Conservation (phyloP, 1,140 invertebrate species). For the Heliconius nattereri region DNA sequence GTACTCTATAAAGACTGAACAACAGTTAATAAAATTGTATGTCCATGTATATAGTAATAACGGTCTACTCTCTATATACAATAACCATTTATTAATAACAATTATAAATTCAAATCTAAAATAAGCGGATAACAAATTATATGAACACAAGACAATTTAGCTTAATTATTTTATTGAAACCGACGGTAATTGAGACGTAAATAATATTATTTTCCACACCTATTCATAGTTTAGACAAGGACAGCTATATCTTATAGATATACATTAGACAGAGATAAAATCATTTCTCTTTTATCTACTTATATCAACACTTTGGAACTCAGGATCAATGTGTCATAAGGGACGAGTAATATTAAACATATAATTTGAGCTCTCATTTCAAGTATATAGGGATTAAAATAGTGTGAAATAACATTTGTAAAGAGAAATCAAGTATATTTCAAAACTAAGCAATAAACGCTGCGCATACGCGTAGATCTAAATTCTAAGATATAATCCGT, state of each 20-base stretch:
- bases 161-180: slow-evolving; percentile 46
- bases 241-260: slow-evolving; percentile 45
- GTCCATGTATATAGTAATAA: too few relatives aligned
- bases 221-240: slow-evolving; percentile 43
- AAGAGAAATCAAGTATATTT: slow-evolving; percentile 70
- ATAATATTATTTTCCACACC: slow-evolving; percentile 50
- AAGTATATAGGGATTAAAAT: slow-evolving; percentile 28
- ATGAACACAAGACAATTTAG: slow-evolving; percentile 37
- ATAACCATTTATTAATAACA: neutral
- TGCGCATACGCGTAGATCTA: slow-evolving; percentile 56
- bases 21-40: too few relatives aligned
- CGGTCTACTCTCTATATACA: too few relatives aligned
- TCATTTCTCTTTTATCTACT: slow-evolving; percentile 59
- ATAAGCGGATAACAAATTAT: neutral
- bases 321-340: neutral
- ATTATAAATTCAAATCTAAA: neutral
- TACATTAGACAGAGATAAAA: slow-evolving; percentile 62
- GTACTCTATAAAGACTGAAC: too few relatives aligned
- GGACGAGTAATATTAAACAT: neutral
- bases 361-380: slow-evolving; percentile 24
- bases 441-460: slow-evolving; percentile 62
- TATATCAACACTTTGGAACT: slow-evolving; percentile 48
- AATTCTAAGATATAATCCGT: slow-evolving; percentile 47
- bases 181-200: slow-evolving; percentile 54
- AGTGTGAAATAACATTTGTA: slow-evolving; percentile 22